Percentiles rank a stretch among this genome's conserved stretches.
These are phyloP conservation scores for Corythornis madagascariensis DNA, from an alignment of 2,113 vertebrate species.

Conservation along the genomic window DNA sequence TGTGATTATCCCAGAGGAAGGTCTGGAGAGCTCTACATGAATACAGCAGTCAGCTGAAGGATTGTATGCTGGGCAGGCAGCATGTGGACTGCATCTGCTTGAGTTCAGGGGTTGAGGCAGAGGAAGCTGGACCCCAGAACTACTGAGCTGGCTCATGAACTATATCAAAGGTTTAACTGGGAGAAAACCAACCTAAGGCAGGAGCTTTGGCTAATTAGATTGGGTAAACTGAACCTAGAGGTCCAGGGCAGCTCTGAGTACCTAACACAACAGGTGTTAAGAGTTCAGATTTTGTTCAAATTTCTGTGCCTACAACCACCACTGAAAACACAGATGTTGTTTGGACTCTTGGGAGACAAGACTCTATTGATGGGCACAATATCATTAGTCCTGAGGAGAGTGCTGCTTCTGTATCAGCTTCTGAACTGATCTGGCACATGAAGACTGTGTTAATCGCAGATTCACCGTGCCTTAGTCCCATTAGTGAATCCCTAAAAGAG, in stretches of 20 bases:
- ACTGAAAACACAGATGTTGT: neutral
- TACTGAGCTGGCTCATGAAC: neutral
- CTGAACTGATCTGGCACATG: neutral
- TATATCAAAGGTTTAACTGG: neutral
- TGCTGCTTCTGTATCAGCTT: neutral
- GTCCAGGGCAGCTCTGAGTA: neutral
- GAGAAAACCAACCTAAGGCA: neutral
- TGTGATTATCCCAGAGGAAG: neutral
- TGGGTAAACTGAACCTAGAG: neutral
- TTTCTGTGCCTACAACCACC: neutral
- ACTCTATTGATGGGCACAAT: accelerated
- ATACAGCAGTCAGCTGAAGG: neutral
- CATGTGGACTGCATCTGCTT: accelerated
- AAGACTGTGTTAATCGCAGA: neutral
- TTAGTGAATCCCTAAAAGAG: neutral
- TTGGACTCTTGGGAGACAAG: neutral
- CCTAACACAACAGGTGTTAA: accelerated
- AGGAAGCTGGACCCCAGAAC: accelerated
- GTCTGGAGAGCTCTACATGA: neutral
- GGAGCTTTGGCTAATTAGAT: neutral
- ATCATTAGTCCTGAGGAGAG: neutral
- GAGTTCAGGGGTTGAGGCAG: neutral
- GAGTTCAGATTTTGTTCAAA: accelerated
- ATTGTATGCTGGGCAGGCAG: neutral
- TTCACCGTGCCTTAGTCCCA: neutral